These are phyloP conservation scores for Cheilosia impressa DNA, from an alignment of 2,888 invertebrate species.

Conservation along the genomic window DNA sequence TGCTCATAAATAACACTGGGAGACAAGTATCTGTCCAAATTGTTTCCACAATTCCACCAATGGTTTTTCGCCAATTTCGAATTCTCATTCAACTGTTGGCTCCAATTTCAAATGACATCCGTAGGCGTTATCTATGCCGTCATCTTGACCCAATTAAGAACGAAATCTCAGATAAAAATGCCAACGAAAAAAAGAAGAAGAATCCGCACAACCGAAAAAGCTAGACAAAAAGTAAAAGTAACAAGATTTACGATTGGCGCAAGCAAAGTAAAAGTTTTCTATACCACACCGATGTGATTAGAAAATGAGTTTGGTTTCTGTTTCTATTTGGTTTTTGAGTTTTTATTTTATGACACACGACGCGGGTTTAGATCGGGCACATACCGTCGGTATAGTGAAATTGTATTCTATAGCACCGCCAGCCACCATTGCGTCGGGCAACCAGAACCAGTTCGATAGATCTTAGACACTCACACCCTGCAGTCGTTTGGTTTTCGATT, in stretches of 20 bases:
- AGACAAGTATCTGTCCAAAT: not conserved
- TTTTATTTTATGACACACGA: slow-evolving; percentile 23
- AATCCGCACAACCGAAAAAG: slow-evolving; percentile 19
- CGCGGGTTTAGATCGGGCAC: not conserved
- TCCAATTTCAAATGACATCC: slow-evolving; percentile 14
- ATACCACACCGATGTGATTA: slow-evolving; percentile 19
- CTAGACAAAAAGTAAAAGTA: slow-evolving; percentile 65
- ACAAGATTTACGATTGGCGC: slow-evolving; percentile 58
- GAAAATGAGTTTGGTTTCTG: slow-evolving; percentile 43
- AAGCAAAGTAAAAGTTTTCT: slow-evolving; percentile 64
- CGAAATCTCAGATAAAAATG: not conserved
- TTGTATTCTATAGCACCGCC: slow-evolving; percentile 7
- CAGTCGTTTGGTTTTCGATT: slow-evolving; percentile 8
- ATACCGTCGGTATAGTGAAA: slow-evolving; percentile 31
- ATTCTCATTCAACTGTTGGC: not conserved
- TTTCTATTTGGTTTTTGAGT: not conserved
- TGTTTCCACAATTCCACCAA: not conserved
- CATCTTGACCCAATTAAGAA: slow-evolving; percentile 28
- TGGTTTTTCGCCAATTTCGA: not conserved
- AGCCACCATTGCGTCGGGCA: not conserved
- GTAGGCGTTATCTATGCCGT: slow-evolving; percentile 17
- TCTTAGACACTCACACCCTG: slow-evolving; percentile 29
- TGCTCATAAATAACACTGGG: slow-evolving; percentile 12
- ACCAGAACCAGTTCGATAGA: slow-evolving; percentile 58
- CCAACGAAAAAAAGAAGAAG: slow-evolving; percentile 4